Conservation (phyloP, 1,140 invertebrate species). For the Maconellicoccus hirsutus region DNA sequence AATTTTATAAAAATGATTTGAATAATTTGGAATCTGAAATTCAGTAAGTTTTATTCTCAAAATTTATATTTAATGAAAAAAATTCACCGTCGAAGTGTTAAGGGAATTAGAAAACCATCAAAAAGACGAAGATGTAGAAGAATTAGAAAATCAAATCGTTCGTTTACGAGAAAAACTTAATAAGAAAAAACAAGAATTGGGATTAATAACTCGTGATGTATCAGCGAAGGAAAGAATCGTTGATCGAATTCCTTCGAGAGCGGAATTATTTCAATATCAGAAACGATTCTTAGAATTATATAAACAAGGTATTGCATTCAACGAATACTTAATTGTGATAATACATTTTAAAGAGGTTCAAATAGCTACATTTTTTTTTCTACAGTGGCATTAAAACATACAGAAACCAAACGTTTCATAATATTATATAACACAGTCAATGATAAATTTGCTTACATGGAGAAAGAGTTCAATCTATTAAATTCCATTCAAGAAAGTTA, state of each 20-base stretch:
- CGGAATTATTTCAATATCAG: constrained; percentile 90
- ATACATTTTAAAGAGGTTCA: constrained; percentile 16
- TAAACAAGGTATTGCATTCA: constrained; percentile 79
- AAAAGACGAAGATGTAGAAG: constrained; percentile 34
- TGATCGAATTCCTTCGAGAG: constrained; percentile 82
- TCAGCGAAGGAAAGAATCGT: constrained; percentile 61
- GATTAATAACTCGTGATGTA: constrained; percentile 71
- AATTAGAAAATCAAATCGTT: constrained; percentile 41
- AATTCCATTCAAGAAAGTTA: constrained; percentile 93
- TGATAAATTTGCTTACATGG: constrained; percentile 81
- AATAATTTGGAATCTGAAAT: neutral
- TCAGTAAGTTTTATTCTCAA: constrained; percentile 16
- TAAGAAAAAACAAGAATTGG: constrained; percentile 49
- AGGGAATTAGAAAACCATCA: constrained; percentile 2
- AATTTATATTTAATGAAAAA: neutral
- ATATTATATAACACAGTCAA: constrained; percentile 92
- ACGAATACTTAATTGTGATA: constrained; percentile 25
- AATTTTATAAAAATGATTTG: constrained; percentile 17
- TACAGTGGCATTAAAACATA: constrained; percentile 83
- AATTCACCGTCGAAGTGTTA: neutral
- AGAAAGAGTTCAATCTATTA: constrained; percentile 78
- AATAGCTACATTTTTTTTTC: constrained; percentile 29
- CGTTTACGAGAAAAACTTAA: constrained; percentile 46
- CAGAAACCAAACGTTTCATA: constrained; percentile 95
- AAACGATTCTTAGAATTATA: constrained; percentile 89